phyloP scores from a whole-genome alignment of 2,797 vertebrate genomes.

The Thripadectes ignobilis region DNA sequence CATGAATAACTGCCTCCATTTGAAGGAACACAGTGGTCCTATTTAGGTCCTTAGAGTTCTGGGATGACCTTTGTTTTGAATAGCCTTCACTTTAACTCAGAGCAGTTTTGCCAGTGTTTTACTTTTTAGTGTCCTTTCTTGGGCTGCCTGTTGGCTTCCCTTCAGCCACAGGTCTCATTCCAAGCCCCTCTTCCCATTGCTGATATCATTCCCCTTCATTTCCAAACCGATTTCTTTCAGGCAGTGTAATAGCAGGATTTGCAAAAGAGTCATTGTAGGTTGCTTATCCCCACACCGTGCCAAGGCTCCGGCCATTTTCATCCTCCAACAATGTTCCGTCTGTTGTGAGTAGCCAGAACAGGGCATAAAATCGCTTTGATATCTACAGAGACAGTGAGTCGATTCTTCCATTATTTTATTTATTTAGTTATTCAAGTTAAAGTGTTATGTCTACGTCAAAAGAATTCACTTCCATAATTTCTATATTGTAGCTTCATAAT shows the following conservation, averaged over 20 bases:
- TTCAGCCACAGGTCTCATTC: slow-evolving; percentile 19
- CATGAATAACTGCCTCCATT: background rate
- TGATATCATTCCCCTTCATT: background rate
- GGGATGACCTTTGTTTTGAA: background rate
- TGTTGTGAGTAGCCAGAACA: background rate
- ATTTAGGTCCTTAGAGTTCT: background rate
- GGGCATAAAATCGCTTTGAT: slow-evolving; percentile 34
- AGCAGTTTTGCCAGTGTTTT: background rate
- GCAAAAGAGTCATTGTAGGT: background rate
- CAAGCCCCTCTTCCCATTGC: background rate
- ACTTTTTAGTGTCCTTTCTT: background rate
- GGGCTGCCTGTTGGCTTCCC: background rate
- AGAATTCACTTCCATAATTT: background rate
- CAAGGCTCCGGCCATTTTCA: background rate
- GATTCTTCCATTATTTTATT: slow-evolving; percentile 17
- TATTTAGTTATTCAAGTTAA: slow-evolving; percentile 13
- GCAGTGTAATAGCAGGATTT: background rate
- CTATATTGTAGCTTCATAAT: background rate
- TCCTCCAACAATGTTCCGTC: slow-evolving; percentile 29
- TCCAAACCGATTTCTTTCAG: background rate
- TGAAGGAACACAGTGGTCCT: background rate
- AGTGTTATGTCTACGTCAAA: background rate
- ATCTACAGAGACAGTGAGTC: background rate
- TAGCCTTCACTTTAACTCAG: background rate
- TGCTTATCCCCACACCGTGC: background rate